Evolutionary conservation across 2,113 vertebrate species (phyloP).

Genomic region (Notiomystis cincta): DNA sequence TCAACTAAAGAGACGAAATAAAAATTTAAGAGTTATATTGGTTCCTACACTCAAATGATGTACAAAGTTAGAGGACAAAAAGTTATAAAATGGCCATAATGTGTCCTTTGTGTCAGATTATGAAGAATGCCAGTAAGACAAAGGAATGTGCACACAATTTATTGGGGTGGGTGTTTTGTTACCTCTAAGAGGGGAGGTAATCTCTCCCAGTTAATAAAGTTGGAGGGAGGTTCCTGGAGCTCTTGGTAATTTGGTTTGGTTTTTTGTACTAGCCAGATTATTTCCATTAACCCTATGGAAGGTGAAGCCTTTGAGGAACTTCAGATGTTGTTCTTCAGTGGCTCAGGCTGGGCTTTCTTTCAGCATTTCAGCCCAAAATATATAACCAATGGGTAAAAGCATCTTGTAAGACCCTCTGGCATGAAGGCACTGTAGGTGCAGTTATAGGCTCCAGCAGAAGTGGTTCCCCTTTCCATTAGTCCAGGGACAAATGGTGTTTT

Average conservation of each 20-base stretch:
- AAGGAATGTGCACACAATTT: neutral
- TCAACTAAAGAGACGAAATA: too few relatives aligned
- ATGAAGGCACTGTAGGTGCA: neutral
- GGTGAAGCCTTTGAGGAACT: neutral
- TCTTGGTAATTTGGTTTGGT: neutral
- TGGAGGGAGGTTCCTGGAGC: neutral
- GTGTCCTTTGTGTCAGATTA: neutral
- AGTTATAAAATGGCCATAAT: neutral
- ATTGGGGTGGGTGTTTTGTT: neutral
- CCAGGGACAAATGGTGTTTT: neutral
- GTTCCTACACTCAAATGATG: neutral
- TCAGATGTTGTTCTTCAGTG: neutral
- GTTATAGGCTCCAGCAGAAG: neutral
- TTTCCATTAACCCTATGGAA: neutral
- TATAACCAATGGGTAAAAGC: neutral
- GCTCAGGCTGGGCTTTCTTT: neutral
- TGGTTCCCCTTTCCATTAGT: neutral
- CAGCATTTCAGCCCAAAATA: neutral
- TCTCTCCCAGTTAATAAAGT: neutral
- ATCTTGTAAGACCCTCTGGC: neutral
- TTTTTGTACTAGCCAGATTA: neutral
- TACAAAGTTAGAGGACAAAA: neutral
- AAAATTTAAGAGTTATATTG: too few relatives aligned
- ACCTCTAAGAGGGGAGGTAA: neutral
- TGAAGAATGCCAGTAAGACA: neutral